Evolutionary conservation across 2,113 vertebrate genomes (phyloP), one percentile per base, ranked within the genome.

Genomic region (Copsychus sechellarum): DNA sequence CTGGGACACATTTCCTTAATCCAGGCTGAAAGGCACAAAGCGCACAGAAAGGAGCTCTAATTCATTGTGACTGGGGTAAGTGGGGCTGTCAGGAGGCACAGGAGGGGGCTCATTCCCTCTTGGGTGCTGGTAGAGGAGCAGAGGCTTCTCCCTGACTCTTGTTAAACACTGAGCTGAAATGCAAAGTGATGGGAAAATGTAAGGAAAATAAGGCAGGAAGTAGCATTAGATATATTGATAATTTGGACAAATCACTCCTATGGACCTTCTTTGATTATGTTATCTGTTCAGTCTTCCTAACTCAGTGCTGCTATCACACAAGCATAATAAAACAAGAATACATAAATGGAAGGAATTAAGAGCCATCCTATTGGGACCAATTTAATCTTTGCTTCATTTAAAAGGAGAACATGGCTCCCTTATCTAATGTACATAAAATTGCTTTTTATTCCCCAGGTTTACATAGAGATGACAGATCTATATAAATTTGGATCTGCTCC

Each of bases 321-420:
- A 96, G 94, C 77, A 86, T 96, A 96, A 97, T 93, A 93, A 95
- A 97, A 90, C 89, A 93, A 95, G 92, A 80, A 79, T 50, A 89
- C 84, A 96, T 84, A 96, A 96, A 93, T 82, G 91, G 86, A 76
- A 90, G 78, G 82, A 96, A 96, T 97, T 96, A 97, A 95, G 94
- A 96, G 85, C 50, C 92, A 74, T 94, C 90, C 96, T 96, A 71
- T 17, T 90, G 96, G 96, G 96, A 96, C 82, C 94, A 94, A 96
- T 96, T 97, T 97, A 97, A 96, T 97, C 92, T 93, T 85, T 93
- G 90, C 93, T 93, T 95, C 95, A 95, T 97, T 96, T 96, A 93
- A 94, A 96, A 93, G 92, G 60, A 96, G 94, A 97, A 96, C 94
- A 96, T 90, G 90, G 93, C 94, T 97, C 94, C 94, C 95, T 92